Evolutionary conservation across 2,113 vertebrate species (phyloP), one percentile per base, ranked within the genome.

Genomic region (Pseudonaja textilis): DNA sequence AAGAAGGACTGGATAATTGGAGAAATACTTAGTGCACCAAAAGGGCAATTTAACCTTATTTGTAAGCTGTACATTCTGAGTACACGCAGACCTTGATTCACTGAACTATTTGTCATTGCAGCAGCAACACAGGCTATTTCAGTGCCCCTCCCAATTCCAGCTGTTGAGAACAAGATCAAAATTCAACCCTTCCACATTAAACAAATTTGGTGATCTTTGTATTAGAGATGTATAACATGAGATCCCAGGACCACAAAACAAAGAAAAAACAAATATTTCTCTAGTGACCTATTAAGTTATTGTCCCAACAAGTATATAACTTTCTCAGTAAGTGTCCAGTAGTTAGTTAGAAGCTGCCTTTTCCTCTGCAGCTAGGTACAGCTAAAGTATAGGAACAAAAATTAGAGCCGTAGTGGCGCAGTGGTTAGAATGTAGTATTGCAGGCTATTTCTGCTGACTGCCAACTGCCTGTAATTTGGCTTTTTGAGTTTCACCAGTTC

Each of bases 1-100:
- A 96, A 89, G 85, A 0, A 29, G 94, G 91, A 94, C 0, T 39
- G 86, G 93, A 57, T 95, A 91, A 89, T 23, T 90, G 74, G 52
- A 55, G 18, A 94, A 95, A 96, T 95, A 91, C 18, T 64, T 5
- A 90, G 88, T 34, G 89, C 93, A 29, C 11, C 34, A 2, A 55
- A 14, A 3, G 42, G 26, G 45, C 81, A 85, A 64, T 47, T 89
- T 57, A 86, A 29, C 8, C 2, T 92, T 87, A 91, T 88, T 18
- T 1, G 89, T 86, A 85, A 94, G 61, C 47, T 1, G n/a, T 47
- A 3, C 50, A 93, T 91, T 57, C 59, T 64, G 26, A 4, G 0
- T 89, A 95, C 4, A 69, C 12, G 29, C 5, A 69, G 29, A 1
- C 4, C 61, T n/a, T 16, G 29, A 69, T 39, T 39, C 18, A 69